A percentile compares a stretch with the other conserved stretches of the same genome.
Conservation (phyloP, 2,888 invertebrate genomes). For the Drosophila cyrtoloma region DNA sequence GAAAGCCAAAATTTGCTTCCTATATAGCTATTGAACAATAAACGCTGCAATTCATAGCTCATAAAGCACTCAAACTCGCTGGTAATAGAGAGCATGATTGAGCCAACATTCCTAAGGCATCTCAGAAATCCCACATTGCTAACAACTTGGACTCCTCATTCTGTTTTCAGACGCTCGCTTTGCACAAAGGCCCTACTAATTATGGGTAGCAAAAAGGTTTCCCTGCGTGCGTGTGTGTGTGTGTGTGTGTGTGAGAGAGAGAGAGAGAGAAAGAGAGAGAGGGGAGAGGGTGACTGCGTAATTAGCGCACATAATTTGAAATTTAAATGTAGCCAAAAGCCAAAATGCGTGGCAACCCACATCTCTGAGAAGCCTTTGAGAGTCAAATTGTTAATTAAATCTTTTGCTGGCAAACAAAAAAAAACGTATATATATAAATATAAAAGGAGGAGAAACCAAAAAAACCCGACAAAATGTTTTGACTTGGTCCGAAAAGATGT, state of each 20-base stretch:
- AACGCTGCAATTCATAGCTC: background rate
- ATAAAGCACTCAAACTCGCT: background rate
- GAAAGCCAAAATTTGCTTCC: background rate
- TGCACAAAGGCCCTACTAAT: conserved; percentile 74
- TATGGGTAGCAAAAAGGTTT: conserved; percentile 72
- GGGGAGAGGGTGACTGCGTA: conserved; percentile 45
- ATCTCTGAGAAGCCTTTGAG: conserved; percentile 69
- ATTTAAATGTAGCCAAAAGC: conserved; percentile 81
- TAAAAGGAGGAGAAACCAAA: conserved; percentile 2
- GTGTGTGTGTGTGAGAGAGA: background rate
- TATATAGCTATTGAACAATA: background rate
- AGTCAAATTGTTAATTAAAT: conserved; percentile 80
- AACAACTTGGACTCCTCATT: conserved; percentile 5
- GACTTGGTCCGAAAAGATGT: conserved; percentile 56
- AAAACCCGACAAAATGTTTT: conserved; percentile 23
- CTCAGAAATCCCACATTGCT: conserved; percentile 6
- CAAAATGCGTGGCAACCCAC: conserved; percentile 55
- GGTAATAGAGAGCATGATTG: conserved; percentile 15
- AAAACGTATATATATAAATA: background rate
- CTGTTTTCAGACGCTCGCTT: conserved; percentile 20
- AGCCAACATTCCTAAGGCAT: conserved; percentile 58
- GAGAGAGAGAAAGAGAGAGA: background rate
- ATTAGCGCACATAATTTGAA: conserved; percentile 81
- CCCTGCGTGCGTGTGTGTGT: conserved; percentile 24
- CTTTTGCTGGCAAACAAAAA: conserved; percentile 41